Evolutionary conservation across 2,888 invertebrate species (phyloP).

Genomic region (Catocala sponsa): DNA sequence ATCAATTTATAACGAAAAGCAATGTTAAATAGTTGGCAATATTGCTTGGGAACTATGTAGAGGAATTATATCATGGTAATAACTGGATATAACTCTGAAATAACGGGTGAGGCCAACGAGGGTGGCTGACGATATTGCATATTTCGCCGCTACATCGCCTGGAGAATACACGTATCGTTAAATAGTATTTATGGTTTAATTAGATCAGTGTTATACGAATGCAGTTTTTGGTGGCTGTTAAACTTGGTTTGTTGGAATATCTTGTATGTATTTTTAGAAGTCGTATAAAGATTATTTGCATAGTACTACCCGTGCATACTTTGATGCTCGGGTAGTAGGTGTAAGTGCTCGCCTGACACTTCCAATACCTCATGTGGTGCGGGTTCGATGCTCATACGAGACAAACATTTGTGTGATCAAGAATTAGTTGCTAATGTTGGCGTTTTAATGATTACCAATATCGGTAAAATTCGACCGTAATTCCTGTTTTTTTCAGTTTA

Average conservation of each 20-base stretch:
- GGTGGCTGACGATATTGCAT: slow-evolving; percentile 63
- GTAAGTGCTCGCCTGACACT: too few relatives aligned
- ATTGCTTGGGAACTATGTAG: slow-evolving; percentile 68
- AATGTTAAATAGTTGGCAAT: slow-evolving; percentile 73
- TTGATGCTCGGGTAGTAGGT: too few relatives aligned
- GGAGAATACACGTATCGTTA: slow-evolving; percentile 35
- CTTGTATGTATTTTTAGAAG: not conserved
- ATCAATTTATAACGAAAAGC: slow-evolving; percentile 64
- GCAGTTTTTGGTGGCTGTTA: not conserved
- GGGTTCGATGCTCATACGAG: too few relatives aligned
- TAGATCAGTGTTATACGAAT: slow-evolving; percentile 8
- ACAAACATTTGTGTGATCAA: too few relatives aligned
- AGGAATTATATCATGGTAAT: slow-evolving; percentile 67
- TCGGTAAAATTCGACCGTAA: too few relatives aligned
- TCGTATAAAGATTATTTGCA: too few relatives aligned
- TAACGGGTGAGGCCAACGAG: slow-evolving; percentile 54
- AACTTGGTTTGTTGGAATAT: not conserved
- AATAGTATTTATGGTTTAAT: slow-evolving; percentile 46
- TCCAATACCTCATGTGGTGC: too few relatives aligned
- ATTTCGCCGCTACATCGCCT: slow-evolving; percentile 57
- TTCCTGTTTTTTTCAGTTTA: too few relatives aligned
- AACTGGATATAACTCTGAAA: slow-evolving; percentile 61
- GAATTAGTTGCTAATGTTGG: too few relatives aligned
- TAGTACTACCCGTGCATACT: too few relatives aligned
- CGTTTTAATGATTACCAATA: too few relatives aligned